Base-by-base conservation (phyloP, 2,888 invertebrate species). In the Criorhina ranunculi region DNA sequence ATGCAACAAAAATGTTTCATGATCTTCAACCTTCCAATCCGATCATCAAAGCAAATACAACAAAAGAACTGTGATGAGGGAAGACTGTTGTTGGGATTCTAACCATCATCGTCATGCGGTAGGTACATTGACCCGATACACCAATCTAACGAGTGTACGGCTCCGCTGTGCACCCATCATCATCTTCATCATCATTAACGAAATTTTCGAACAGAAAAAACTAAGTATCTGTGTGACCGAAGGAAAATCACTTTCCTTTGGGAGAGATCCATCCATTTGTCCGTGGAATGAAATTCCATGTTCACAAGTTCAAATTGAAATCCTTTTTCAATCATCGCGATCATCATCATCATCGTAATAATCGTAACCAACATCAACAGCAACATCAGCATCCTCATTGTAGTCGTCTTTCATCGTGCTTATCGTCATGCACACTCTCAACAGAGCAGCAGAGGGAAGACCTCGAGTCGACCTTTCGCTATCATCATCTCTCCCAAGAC, bases 291-390 rank as follows among this genome's bases (percentile, higher is more conserved):
- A 62, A 78, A 73, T 73, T 73, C 62, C 73, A 73, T 83, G 79
- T 83, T 73, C 79, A 79, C 79, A 83, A 79, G 79, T 79, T 83
- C 73, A 73, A 78, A 83, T 73, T 83, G 79, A 83, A 83, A 83
- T 79, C 83, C 79, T 79, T 83, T 77, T 83, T 83, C 78, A 73
- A 73, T 77, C 82, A 78, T 78, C 66, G 69, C 57, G 57, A 55
- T 66, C 82, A 60, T 72, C 72, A 62, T 29, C 72, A 53, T 66
- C 77, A 35, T 42, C 70, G 42, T 69, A 67, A 29, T 66, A 49
- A 51, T 62, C 49, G 37, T 76, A 49, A 12, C 64, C 44, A 29
- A 72, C 66, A 17, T 77, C 51, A 40, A 60, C 72, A 35, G 49
- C 40, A 19, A 33, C 51, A 5, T 49, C 59, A 42, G 40, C 51